Base-by-base conservation (phyloP, 2,113 vertebrate species). In the Phaethon lepturus region DNA sequence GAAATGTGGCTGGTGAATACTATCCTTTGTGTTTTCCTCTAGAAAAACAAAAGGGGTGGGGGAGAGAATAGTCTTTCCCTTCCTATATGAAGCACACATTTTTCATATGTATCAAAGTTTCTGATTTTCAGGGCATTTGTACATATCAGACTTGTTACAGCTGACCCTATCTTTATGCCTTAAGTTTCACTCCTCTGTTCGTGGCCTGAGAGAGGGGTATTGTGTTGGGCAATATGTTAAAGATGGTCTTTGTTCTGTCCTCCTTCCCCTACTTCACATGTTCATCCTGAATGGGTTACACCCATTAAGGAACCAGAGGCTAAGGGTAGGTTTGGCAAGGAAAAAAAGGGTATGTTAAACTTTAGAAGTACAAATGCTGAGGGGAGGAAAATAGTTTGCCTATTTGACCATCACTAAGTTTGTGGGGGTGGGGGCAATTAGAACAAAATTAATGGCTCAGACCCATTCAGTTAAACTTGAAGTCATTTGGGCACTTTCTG, bases 401-500 rank as follows among this genome's bases (percentile, higher is more conserved):
- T 68, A 1, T 91, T 73, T 74, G 38, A 15, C 20, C 20, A 38
- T 86, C 45, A 22, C 26, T 52, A 1, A 42, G 15, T 78, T 93
- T 66, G 42, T 38, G 15, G 19, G 6, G 3, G 13, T 28, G 3
- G 7, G 6, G 28, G 3, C 1, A 38, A 64, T 86, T 59, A 92
- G 52, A 81, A 75, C 60, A 71, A 77, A 94, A 81, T 75, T 45
- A 88, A 63, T 67, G 52, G 56, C 25, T 50, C 74, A 35, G 68
- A 35, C 22, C 40, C 35, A 18, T 72, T 83, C 66, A 52, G 62
- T 74, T 93, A 59, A 76, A 83, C 38, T 92, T 64, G 42, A 90
- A 86, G 93, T 92, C 74, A 60, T 94, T 63, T 93, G 79, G 45
- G 50, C 59, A 52, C 31, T 91, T 94, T 94, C 53, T 90, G 60